Evolutionary conservation across 2,888 invertebrate species (phyloP), one percentile per base, ranked within the genome.

Genomic region (Apamea epomidion): DNA sequence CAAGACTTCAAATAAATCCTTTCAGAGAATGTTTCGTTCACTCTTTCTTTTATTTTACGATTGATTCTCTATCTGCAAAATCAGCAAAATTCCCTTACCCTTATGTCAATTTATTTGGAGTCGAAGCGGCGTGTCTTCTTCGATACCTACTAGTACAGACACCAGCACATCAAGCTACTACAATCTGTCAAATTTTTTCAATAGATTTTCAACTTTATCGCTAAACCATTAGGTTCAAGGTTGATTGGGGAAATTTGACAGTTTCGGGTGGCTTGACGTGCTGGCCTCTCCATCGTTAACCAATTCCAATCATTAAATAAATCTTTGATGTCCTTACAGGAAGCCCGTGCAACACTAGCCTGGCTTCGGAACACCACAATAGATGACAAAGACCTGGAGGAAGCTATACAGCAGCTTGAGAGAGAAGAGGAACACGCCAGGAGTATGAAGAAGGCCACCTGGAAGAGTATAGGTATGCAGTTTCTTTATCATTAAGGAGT

Each of bases 361-460:
- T 97, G 97, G 97, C 92, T 97, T 0, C 91, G 95, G 0, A 95
- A 96, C 90, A 95, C 95, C 1, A 93, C 93, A 12, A 91, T 90
- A 0, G 95, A 96, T 25, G 93, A 97, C 89, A 97, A 97, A 75
- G 93, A 95, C 80, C 87, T 97, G 48, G 95, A 95, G 80, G 96
- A 95, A 75, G 92, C 94, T 18, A 93, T 97, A 62, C 94, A 96
- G 76, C 92, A 94, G 85, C 86, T 97, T 79, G 96, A 97, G 72
- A 90, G 93, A 25, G 97, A 96, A 64, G 96, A 96, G 25, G 94
- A 95, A 69, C 92, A 92, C 54, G 91, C 95, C 2, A 94, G 91
- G 75, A 93, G 95, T 18, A 93, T 94, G 91, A 92, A 95, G 85
- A 95, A 95, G 67, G 95, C 96, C 7, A 93, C 95, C 5, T 96